These are phyloP conservation scores for Polypedilum vanderplanki DNA, from an alignment of 1,140 invertebrate species.

Conservation along the genomic window DNA sequence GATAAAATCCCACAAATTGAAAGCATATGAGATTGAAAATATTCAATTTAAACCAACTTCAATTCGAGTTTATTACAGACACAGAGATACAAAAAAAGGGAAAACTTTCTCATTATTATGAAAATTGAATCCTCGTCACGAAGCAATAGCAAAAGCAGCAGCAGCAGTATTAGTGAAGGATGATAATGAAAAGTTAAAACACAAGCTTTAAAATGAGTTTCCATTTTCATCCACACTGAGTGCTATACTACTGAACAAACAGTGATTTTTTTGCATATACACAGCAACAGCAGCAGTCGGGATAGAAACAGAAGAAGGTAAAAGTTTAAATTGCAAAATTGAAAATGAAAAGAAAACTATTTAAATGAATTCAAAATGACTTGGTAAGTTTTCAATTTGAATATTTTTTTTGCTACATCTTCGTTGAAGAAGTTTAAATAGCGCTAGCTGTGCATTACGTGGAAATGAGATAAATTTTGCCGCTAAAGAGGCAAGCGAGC, in stretches of 20 bases:
- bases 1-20: no score
- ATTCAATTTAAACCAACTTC: no score
- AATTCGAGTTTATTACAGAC: no score
- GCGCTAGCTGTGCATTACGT: no score
- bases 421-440: neutral
- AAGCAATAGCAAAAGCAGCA: neutral
- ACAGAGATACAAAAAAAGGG: no score
- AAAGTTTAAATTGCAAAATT: conserved; percentile 18
- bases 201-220: neutral
- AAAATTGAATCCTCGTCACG: no score
- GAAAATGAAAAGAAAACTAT: conserved; percentile 21
- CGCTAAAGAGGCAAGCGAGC: no score
- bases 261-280: neutral
- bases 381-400: conserved; percentile 19
- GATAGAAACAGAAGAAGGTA: neutral
- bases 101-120: no score
- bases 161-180: no score
- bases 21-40: no score
- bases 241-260: neutral
- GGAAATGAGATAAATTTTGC: no score
- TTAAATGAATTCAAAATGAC: conserved; percentile 26
- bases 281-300: neutral
- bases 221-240: neutral
- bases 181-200: conserved; percentile 19
- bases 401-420: neutral